Evolutionary conservation across 92 coral and sea anemone genomes (phyloP).

Genomic region (Bergia sp.): DNA sequence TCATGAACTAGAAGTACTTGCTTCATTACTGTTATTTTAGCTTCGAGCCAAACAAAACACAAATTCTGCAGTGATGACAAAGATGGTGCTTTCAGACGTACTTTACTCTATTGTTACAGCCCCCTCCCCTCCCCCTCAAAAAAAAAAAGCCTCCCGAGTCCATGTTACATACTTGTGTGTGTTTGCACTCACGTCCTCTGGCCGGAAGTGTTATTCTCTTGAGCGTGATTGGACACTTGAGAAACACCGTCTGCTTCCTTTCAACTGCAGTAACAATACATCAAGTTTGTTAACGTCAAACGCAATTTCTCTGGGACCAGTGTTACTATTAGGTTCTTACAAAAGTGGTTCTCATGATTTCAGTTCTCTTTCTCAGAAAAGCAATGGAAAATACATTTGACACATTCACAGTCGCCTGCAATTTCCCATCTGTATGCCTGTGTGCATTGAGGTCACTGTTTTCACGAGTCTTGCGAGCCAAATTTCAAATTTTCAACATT

Average conservation of each 20-base stretch:
- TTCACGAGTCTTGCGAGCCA: too few species aligned
- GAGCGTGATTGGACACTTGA: slow-evolving; percentile 96
- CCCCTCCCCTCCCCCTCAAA: not conserved
- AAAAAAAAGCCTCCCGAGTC: not conserved
- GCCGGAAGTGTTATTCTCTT: slow-evolving; percentile 96
- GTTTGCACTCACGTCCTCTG: slow-evolving; percentile 97
- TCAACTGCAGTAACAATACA: slow-evolving; percentile 55
- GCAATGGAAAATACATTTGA: not conserved
- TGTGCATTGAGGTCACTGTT: too few species aligned
- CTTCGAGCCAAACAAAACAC: too few species aligned
- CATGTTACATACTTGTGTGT: slow-evolving; percentile 79
- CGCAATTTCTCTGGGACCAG: too few species aligned
- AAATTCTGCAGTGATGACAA: too few species aligned
- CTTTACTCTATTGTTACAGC: too few species aligned
- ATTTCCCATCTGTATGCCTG: too few species aligned
- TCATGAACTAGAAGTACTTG: too few species aligned
- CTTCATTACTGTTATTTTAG: too few species aligned
- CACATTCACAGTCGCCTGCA: too few species aligned
- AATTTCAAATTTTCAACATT: too few species aligned
- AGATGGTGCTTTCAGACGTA: not conserved
- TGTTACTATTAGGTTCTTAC: too few species aligned
- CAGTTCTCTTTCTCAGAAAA: not conserved
- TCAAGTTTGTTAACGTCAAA: not conserved
- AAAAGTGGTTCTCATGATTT: not conserved
- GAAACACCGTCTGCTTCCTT: slow-evolving; percentile 92